phyloP scores from a whole-genome alignment of 2,113 vertebrate genomes.

The Ploceus nigricollis region DNA sequence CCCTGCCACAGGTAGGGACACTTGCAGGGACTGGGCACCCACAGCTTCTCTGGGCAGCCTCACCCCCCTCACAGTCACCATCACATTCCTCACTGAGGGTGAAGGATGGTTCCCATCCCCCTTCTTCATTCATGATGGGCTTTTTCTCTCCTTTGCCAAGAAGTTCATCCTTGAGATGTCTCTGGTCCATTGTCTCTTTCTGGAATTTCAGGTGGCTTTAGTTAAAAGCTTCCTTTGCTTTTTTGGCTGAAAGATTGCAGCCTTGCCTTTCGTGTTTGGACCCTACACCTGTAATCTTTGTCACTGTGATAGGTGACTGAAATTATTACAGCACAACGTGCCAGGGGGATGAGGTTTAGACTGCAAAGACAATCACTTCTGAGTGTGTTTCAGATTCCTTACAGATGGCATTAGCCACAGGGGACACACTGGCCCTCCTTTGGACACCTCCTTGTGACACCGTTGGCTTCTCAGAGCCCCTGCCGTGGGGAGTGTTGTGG shows the following conservation, averaged over 20 bases:
- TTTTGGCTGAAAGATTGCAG: neutral
- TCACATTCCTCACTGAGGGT: neutral
- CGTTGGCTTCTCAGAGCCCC: neutral
- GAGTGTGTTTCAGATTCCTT: neutral
- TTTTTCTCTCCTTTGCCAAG: neutral
- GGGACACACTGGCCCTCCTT: neutral
- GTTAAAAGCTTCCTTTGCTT: neutral
- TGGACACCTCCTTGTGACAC: neutral
- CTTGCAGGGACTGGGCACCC: neutral
- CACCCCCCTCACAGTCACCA: too few relatives aligned
- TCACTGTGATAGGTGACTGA: neutral
- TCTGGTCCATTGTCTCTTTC: neutral
- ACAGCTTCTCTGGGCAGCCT: neutral
- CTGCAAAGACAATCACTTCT: neutral
- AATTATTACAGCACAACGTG: neutral
- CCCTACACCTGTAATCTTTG: neutral
- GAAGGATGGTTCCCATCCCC: neutral
- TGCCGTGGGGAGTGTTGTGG: accelerated
- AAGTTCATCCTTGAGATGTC: neutral
- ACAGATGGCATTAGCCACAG: neutral
- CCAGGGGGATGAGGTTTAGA: neutral
- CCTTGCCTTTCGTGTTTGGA: neutral
- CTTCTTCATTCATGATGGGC: neutral
- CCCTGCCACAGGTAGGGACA: neutral
- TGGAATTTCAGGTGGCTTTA: neutral